A percentile compares a stretch with the other conserved stretches of the same genome.
Evolutionary conservation across 1,140 invertebrate genomes (phyloP).

Genomic region (Drosophila nigrodunni): DNA sequence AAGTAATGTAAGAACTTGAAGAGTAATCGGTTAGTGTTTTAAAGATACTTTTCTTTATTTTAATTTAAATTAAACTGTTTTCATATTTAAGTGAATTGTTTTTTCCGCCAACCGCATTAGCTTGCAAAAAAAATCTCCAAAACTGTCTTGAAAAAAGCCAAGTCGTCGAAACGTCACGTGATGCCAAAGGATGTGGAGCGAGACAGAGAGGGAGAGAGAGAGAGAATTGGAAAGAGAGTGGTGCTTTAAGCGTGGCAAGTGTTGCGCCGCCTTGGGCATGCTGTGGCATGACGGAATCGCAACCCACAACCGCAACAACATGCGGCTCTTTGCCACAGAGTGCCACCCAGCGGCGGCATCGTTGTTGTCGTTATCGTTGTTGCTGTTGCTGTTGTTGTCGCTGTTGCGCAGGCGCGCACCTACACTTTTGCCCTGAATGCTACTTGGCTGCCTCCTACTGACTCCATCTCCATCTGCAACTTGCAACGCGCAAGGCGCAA

Average conservation of each 20-base stretch:
- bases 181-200: constrained; percentile 16
- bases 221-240: constrained; percentile 4
- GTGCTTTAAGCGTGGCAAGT: constrained; percentile 52
- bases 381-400: constrained; percentile 25
- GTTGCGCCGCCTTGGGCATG: constrained; percentile 63
- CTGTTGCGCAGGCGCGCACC: constrained; percentile 62
- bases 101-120: no score
- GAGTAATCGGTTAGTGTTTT: no score
- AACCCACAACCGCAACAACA: constrained; percentile 37
- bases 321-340: constrained; percentile 7
- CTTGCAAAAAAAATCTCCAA: no score
- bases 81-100: no score
- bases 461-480: constrained; percentile 25
- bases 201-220: constrained; percentile 1
- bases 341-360: constrained; percentile 36
- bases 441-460: constrained; percentile 72
- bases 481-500: constrained; percentile 8
- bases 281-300: constrained; percentile 64
- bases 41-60: no score
- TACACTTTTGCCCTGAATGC: constrained; percentile 71
- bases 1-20: no score
- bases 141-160: no score
- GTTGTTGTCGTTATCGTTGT: constrained; percentile 18
- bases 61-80: no score
- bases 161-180: background rate